Percentiles rank a stretch among this genome's conserved stretches.
These are phyloP conservation scores for Hirudinaria manillensis DNA, from an alignment of 2,888 invertebrate genomes.

Conservation along the genomic window DNA sequence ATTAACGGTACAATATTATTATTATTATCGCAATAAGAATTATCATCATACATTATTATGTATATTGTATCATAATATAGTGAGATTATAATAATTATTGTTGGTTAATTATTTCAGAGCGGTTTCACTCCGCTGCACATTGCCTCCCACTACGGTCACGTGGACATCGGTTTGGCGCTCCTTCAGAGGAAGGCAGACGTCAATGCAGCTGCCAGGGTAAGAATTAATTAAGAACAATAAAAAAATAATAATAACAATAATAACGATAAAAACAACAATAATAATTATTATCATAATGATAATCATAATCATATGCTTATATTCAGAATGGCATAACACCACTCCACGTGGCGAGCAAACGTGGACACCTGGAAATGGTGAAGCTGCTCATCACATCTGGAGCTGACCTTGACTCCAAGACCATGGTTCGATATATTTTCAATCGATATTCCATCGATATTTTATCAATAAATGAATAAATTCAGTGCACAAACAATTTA, in stretches of 20 bases:
- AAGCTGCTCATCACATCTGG: constrained; percentile 24
- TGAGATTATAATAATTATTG: not conserved
- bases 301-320: not conserved
- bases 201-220: constrained; percentile 29
- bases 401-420: constrained; percentile 28
- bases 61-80: too few relatives aligned
- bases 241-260: constrained; percentile 1
- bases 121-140: constrained; percentile 34
- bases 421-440: constrained; percentile 23
- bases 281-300: not conserved
- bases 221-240: not conserved
- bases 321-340: constrained; percentile 33
- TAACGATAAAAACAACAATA: not conserved
- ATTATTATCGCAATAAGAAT: too few relatives aligned
- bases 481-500: not conserved
- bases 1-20: too few relatives aligned
- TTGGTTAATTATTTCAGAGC: constrained; percentile 23
- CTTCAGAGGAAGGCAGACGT: constrained; percentile 29
- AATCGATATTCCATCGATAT: not conserved
- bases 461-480: not conserved
- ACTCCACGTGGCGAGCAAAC: constrained; percentile 34
- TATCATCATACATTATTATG: too few relatives aligned
- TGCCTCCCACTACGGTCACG: constrained; percentile 33
- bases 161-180: constrained; percentile 20
- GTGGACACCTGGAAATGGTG: constrained; percentile 28